Conservation (phyloP, 1,140 invertebrate species). For the Dreissena rostriformis region DNA sequence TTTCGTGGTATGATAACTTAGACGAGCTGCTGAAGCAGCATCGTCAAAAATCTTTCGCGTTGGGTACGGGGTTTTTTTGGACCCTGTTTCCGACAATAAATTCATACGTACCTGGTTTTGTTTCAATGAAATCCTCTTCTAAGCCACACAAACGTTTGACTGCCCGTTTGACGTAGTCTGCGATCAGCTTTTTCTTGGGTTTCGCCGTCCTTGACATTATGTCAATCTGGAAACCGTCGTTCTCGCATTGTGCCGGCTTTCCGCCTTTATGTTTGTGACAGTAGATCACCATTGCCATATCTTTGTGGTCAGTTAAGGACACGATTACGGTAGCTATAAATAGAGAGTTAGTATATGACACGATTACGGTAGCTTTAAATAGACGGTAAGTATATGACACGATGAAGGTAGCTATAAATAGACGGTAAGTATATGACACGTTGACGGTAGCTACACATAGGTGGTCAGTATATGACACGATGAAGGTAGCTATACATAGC, state of each 20-base stretch:
- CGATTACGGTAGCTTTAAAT: too few species aligned
- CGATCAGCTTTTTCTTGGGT: neutral
- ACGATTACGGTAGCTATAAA: conserved; percentile 18
- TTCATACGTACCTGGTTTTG: conserved; percentile 15
- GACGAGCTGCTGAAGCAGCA: too few species aligned
- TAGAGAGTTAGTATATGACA: conserved; percentile 44
- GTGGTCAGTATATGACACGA: too few species aligned
- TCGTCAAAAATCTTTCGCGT: too few species aligned
- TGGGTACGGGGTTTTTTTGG: too few species aligned
- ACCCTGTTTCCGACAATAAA: too few species aligned
- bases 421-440: too few species aligned
- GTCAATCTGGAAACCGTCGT: conserved; percentile 42
- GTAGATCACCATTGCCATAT: conserved; percentile 21
- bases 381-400: too few species aligned
- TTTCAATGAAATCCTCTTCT: neutral
- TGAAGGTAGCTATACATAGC: too few species aligned
- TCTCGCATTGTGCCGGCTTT: neutral
- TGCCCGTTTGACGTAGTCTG: conserved; percentile 22
- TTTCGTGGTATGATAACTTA: too few species aligned
- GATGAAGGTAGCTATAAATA: too few species aligned
- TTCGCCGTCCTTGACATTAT: neutral
- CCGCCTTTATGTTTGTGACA: conserved; percentile 31
- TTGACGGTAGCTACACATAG: too few species aligned
- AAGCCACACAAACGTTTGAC: conserved; percentile 11
- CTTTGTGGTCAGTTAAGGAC: conserved; percentile 36